These are phyloP conservation scores for Trogon melanurus DNA, from an alignment of 2,113 vertebrate species.

Conservation along the genomic window DNA sequence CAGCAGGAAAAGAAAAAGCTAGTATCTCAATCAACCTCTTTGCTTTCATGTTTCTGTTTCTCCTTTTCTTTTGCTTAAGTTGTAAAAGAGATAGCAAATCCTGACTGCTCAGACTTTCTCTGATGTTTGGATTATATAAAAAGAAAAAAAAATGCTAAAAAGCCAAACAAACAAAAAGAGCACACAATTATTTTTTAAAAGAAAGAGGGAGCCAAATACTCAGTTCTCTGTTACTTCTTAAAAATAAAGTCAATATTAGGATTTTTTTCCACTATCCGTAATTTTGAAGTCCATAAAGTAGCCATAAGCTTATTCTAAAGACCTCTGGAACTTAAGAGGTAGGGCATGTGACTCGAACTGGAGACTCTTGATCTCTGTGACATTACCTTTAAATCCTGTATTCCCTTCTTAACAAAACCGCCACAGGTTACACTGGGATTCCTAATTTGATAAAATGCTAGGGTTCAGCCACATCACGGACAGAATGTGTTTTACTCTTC, in stretches of 20 bases:
- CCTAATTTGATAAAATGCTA: background rate
- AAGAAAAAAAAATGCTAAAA: background rate
- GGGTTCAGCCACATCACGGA: background rate
- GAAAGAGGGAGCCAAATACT: background rate
- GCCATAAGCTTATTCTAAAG: background rate
- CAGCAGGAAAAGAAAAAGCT: background rate
- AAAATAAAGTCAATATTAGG: background rate
- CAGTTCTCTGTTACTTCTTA: background rate
- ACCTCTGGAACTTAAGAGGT: background rate
- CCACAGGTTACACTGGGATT: background rate
- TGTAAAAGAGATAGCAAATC: background rate
- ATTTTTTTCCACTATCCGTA: background rate
- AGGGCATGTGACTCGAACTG: background rate
- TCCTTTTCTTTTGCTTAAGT: background rate
- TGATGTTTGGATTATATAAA: background rate
- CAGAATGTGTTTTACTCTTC: background rate
- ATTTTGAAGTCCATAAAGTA: background rate
- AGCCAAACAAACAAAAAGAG: accelerated
- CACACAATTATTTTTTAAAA: accelerated
- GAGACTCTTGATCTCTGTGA: background rate
- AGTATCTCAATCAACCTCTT: background rate
- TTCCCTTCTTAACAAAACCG: background rate
- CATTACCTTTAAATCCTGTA: background rate
- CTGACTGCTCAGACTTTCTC: background rate
- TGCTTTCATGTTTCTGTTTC: background rate